Evolutionary conservation across 2,888 invertebrate genomes (phyloP), one percentile per base, ranked within the genome.

Genomic region (Leptarthrus brevirostris): DNA sequence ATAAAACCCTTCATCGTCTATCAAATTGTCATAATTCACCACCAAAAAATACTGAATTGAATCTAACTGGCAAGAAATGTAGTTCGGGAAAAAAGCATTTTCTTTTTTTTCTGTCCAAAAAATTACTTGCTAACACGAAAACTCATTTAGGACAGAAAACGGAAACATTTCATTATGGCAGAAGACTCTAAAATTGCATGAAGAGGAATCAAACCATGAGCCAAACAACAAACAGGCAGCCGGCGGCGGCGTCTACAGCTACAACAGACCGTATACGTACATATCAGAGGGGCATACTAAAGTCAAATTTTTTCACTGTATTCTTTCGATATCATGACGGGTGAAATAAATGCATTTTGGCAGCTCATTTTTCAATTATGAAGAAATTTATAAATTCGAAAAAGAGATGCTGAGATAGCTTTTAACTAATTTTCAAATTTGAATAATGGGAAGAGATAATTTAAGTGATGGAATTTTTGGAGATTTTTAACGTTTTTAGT

Each of bases 131-230:
- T 61, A 36, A 61, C 61, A 61, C 61, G 61, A 61, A 61, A 61
- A 61, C 61, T 61, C 61, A 61, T 61, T 61, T 61, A 61, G 61
- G 61, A 40, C 56, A 61, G 20, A 36, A 61, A 61, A 61, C 61
- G 61, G 61, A 61, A 61, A 61, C 61, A 61, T 61, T 61, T 61
- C 61, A 61, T 61, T 61, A 61, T 30, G 6, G 61, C 16, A 26
- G 61, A 61, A 61, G 61, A 36, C 40, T 30, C 16, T 56, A 20
- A 61, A 61, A 61, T 61, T 61, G 61, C 61, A n/a, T 30, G 61
- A 10, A 34, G 61, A 14, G 58, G 34, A 61, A 53, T 53, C 56
- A 26, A 20, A 52, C 56, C 56, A 14, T 30, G 30, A 30, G 8
- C 30, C 30, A 4, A 30, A 30, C n/a, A 30, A 6, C 8, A 30